Percentiles rank a stretch among this genome's conserved stretches.
Evolutionary conservation across 2,113 vertebrate species (phyloP).

Genomic region (Noctilio leporinus): DNA sequence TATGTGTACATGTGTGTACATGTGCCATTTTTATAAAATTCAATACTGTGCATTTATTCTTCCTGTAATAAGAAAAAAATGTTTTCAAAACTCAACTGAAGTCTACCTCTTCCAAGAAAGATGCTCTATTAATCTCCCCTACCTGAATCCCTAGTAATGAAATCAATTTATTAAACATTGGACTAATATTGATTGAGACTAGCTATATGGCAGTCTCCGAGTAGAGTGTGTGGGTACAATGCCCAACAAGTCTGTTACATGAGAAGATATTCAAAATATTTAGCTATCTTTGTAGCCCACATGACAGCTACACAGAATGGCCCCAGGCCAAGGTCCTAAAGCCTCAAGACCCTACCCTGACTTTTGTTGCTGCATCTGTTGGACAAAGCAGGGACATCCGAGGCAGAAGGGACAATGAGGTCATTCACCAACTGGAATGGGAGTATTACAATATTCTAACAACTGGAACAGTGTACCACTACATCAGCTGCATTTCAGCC

Average conservation of each 20-base stretch:
- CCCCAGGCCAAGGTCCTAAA: too few species aligned
- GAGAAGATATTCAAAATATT: not conserved
- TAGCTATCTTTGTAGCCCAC: not conserved
- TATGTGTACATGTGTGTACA: not conserved
- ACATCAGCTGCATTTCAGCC: not conserved
- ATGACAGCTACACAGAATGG: not conserved
- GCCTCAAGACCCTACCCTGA: fast-evolving
- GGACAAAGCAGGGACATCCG: not conserved
- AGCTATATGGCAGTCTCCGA: not conserved
- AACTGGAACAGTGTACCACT: not conserved
- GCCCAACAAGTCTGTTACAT: not conserved
- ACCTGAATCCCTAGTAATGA: not conserved
- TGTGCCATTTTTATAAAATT: not conserved
- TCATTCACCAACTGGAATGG: not conserved
- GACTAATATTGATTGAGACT: not conserved
- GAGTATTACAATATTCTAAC: not conserved
- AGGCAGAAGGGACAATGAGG: not conserved
- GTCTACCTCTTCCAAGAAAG: not conserved
- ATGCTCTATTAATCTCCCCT: not conserved
- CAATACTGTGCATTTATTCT: not conserved
- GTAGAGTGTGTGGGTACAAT: not conserved
- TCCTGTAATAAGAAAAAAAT: not conserved
- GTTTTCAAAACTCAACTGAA: not conserved
- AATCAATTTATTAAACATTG: not conserved
- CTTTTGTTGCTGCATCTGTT: not conserved